Evolutionary conservation across 2,113 vertebrate species (phyloP), one percentile per base, ranked within the genome.

Genomic region (Lagopus leucura): DNA sequence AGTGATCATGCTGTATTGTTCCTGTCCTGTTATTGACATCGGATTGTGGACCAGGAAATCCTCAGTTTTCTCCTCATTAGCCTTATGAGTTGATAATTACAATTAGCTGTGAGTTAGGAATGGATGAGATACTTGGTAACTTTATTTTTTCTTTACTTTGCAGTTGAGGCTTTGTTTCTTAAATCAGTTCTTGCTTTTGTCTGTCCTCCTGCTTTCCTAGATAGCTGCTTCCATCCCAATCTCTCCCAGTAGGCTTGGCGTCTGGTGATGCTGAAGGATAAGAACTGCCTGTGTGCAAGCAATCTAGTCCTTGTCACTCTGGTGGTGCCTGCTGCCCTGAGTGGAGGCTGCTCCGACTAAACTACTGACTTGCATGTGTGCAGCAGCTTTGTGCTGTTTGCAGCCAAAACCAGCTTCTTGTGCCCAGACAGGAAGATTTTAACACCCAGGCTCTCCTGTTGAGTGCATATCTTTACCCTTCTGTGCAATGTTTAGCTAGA

Each of bases 41-140:
- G 76, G 58, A 91, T 86, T 81, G n/a, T 48, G 45, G 66, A 58
- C 60, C 67, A 71, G 84, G 79, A 88, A 95, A 89, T 81, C 85
- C 10, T 7, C 64, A 85, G 66, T 80, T 48, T 87, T 85, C 73
- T 92, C 50, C 30, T 85, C 27, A 24, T 70, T 57, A 77, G 61
- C 60, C 38, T 83, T 86, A 67, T 54, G 75, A 93, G 52, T 66
- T 80, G 91, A 93, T 80, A 91, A 75, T 77, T 88, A 74, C 36
- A 32, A 78, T 81, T 86, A 89, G 18, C 42, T 73, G 38, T 52
- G 55, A 86, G n/a, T 76, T 82, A 58, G 64, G 84, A 85, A 85
- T 50, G 42, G n/a, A 50, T 85, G 71, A 86, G 81, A 54, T 42
- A n/a, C 58, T 50, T 79, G 76, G 81, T 90, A 89, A 82, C 36